Conservation (phyloP, 2,888 invertebrate genomes). For the Rhaphigaster nebulosa region DNA sequence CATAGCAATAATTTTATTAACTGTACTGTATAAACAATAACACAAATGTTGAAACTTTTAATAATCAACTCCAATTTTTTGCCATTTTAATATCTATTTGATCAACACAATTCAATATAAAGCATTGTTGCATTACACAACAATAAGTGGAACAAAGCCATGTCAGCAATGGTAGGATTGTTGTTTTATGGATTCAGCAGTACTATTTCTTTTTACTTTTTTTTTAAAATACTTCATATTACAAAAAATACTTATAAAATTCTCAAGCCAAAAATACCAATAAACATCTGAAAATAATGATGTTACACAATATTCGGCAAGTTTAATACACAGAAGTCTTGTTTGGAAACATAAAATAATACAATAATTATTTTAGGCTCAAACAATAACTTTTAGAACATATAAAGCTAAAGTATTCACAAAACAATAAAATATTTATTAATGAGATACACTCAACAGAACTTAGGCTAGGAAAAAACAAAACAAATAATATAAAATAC, state of each 20-base stretch:
- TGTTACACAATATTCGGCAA: background rate
- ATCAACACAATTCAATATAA: conserved; percentile 27
- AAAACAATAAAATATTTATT: background rate
- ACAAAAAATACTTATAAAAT: background rate
- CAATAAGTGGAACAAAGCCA: conserved; percentile 36
- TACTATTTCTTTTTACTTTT: background rate
- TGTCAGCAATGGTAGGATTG: conserved; percentile 3
- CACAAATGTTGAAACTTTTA: background rate
- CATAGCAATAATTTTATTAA: background rate
- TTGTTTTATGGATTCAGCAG: conserved; percentile 47
- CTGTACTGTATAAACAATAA: too few species aligned
- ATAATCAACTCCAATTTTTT: background rate
- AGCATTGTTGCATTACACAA: conserved; percentile 23
- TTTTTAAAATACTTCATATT: background rate
- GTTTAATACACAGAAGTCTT: background rate
- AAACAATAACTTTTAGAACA: background rate
- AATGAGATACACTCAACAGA: background rate
- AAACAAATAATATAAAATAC: background rate
- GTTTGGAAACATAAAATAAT: background rate
- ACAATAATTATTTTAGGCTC: background rate
- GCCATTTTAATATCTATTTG: background rate
- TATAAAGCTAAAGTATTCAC: background rate
- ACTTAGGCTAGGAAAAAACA: background rate
- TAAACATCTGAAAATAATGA: background rate
- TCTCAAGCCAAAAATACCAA: background rate